These are phyloP conservation scores for Rhipidura dahli DNA, from an alignment of 2,113 vertebrate genomes.

Conservation along the genomic window DNA sequence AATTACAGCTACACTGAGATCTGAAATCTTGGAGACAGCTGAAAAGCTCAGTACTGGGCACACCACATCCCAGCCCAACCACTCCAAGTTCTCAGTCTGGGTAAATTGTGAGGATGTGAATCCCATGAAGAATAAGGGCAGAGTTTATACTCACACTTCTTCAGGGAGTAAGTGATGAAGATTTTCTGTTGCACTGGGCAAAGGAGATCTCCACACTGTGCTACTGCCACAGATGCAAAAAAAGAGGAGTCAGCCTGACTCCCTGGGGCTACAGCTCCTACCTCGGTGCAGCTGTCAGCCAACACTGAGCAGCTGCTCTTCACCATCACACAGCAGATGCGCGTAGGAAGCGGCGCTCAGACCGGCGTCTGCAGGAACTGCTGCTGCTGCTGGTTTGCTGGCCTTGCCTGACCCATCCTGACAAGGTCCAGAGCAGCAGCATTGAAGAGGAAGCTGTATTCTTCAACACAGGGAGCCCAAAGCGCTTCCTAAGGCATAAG, in stretches of 20 bases:
- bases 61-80: neutral
- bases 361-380: neutral
- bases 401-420: neutral
- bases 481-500: fast-evolving
- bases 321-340: neutral
- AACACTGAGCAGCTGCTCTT: neutral
- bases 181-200: neutral
- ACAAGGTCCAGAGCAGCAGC: fast-evolving
- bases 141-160: neutral
- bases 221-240: neutral
- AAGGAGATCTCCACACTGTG: neutral
- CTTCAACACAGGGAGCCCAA: neutral
- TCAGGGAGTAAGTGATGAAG: neutral
- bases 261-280: neutral
- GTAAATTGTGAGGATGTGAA: neutral
- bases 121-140: neutral
- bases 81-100: neutral
- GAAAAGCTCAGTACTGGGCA: neutral
- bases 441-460: neutral
- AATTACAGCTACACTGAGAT: neutral
- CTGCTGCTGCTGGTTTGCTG: neutral
- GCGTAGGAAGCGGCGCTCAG: neutral
- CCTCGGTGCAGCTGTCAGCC: conserved; percentile 7
- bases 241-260: neutral
- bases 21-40: neutral